Base-by-base conservation (phyloP, 2,888 invertebrate species). In the Nomada hirtipes region DNA sequence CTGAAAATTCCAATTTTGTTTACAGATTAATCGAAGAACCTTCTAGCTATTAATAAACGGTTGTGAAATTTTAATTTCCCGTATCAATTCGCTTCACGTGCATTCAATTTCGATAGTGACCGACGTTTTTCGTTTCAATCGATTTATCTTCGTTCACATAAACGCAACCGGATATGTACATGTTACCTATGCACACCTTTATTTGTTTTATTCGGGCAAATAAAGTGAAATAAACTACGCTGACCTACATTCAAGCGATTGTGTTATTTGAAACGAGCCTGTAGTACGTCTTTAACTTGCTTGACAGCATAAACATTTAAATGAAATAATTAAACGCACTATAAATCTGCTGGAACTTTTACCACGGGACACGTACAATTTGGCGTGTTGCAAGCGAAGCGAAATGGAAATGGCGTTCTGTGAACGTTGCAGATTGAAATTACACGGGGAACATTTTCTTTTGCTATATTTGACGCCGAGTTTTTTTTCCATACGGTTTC, bases 321-420 rank as follows among this genome's bases (percentile, higher is more conserved):
- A 53, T 13, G 65, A 60, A 53, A 73, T 65, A 73, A 60, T 73
- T 77, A 60, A 59, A 47, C 13, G 44, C 18, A 13, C 13, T 42
- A 47, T 11, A 36, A 57, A 63, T 42, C 36, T 18, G 4, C 0
- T 18, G 11, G 53, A 10, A 20, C 23, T 42, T 52, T n/a, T 20
- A 26, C 13, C 13, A 1, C 29, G 36, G 3, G 20, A 1, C 15
- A 15, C 47, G 11, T 47, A 13, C 11, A 15, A 47, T 47, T 47
- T 47, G 10, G 47, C 47, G 47, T 13, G 10, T 47, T 10, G 47
- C 47, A 15, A 47, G 15, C 47, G 47, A 47, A 15, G 13, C 47
- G 47, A 47, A 20, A 44, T 75, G 26, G 44, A 63, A 75, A 75
- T 75, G 20, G 47, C 15, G 36, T 61, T 36, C 23, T 20, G 29